Conservation (phyloP, 2,888 invertebrate genomes). For the Tipula helvola region DNA sequence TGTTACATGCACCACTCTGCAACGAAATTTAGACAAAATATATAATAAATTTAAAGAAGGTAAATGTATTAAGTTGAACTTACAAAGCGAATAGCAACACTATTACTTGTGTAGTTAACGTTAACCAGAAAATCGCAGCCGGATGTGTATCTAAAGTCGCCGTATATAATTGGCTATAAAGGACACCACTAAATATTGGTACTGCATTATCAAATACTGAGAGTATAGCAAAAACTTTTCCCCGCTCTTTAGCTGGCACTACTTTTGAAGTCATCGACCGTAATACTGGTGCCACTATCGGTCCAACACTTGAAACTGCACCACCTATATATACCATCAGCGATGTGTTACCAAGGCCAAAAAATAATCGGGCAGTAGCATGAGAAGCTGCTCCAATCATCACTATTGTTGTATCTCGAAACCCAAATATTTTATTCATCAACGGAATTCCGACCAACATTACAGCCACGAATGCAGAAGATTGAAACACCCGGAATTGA, state of each 20-base stretch:
- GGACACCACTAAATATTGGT: conserved; percentile 57
- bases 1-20: conserved; percentile 31
- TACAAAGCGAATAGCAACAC: conserved; percentile 56
- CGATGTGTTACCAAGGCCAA: conserved; percentile 43
- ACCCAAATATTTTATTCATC: conserved; percentile 51
- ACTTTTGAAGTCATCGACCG: conserved; percentile 74
- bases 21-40: conserved; percentile 14
- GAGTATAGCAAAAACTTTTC: conserved; percentile 65
- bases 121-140: conserved; percentile 57
- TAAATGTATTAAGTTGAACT: conserved; percentile 32
- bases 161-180: conserved; percentile 59
- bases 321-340: conserved; percentile 58
- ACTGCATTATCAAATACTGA: conserved; percentile 72
- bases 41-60: too few relatives aligned
- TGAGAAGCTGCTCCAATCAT: conserved; percentile 60
- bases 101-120: conserved; percentile 52
- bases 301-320: conserved; percentile 61
- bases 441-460: conserved; percentile 59
- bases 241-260: conserved; percentile 56
- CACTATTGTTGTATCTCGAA: conserved; percentile 61
- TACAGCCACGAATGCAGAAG: conserved; percentile 54
- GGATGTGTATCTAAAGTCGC: conserved; percentile 45
- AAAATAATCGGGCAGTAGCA: conserved; percentile 53
- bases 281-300: conserved; percentile 63
- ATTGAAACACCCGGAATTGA: conserved; percentile 60